These are phyloP conservation scores for Copidosoma aretas DNA, from an alignment of 2,888 invertebrate species.

Conservation along the genomic window DNA sequence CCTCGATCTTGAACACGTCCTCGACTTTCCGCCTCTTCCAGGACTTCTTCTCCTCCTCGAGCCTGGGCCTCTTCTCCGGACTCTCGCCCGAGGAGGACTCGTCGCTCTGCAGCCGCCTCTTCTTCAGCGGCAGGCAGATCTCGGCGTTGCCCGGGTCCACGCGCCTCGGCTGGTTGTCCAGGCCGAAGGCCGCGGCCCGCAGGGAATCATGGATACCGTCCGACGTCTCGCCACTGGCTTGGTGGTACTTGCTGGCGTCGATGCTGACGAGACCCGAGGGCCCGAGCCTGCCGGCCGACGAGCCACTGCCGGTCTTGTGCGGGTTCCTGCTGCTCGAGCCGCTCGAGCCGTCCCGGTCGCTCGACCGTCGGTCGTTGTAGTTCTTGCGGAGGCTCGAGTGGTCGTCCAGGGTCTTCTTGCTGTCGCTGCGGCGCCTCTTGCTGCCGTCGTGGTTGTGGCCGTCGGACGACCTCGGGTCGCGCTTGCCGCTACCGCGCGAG, in stretches of 20 bases:
- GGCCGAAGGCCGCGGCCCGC: neutral
- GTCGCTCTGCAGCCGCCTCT: conserved; percentile 50
- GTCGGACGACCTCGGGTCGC: conserved; percentile 56
- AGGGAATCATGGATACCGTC: conserved; percentile 53
- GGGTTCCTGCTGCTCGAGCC: conserved; percentile 65
- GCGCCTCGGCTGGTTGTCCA: neutral
- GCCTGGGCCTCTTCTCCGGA: conserved; percentile 70
- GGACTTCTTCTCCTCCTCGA: conserved; percentile 30
- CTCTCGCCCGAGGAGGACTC: conserved; percentile 35
- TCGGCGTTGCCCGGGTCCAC: conserved; percentile 45
- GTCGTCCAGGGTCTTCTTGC: conserved; percentile 68
- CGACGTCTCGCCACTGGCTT: conserved; percentile 58
- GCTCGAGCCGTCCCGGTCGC: conserved; percentile 82
- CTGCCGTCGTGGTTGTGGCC: neutral
- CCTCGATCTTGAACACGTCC: conserved; percentile 38
- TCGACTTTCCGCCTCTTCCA: conserved; percentile 31
- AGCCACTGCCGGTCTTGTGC: conserved; percentile 45
- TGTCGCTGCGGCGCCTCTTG: conserved; percentile 56
- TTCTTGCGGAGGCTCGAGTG: conserved; percentile 74
- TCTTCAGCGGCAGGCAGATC: conserved; percentile 55
- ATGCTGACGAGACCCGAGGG: conserved; percentile 60
- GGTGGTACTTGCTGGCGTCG: conserved; percentile 66
- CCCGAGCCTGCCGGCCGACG: neutral
- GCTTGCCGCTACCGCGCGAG: conserved; percentile 57
- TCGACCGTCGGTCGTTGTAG: conserved; percentile 73